Percentiles rank a stretch among this genome's conserved stretches.
These are phyloP conservation scores for Drosophila bifasciata DNA, from an alignment of 1,140 invertebrate genomes.

Conservation along the genomic window DNA sequence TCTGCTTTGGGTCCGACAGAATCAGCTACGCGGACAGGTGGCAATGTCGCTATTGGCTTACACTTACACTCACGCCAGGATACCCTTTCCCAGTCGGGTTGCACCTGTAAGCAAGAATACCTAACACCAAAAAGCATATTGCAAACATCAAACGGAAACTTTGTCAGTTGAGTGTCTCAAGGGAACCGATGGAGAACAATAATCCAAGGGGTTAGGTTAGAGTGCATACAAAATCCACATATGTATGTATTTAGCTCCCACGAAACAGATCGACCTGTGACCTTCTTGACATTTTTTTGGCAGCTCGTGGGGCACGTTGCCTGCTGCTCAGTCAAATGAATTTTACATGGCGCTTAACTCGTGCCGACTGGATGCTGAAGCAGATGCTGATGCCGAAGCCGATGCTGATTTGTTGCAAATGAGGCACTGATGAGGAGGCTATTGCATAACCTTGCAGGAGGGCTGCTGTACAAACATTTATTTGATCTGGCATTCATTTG, in stretches of 20 bases:
- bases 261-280: slow-evolving; percentile 16
- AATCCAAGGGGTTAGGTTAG: background rate
- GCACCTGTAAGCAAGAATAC: too few species aligned
- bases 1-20: too few species aligned
- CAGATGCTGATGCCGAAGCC: slow-evolving; percentile 10
- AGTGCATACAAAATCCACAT: background rate
- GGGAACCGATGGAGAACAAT: too few species aligned
- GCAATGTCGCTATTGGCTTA: too few species aligned
- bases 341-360: slow-evolving; percentile 70
- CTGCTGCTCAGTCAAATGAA: slow-evolving; percentile 62
- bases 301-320: slow-evolving; percentile 27
- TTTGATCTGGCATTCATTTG: slow-evolving; percentile 37
- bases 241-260: too few species aligned
- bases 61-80: too few species aligned
- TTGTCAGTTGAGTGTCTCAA: too few species aligned
- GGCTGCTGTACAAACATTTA: slow-evolving; percentile 36
- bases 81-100: too few species aligned
- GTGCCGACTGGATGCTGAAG: slow-evolving; percentile 31
- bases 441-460: slow-evolving; percentile 30
- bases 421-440: slow-evolving; percentile 48
- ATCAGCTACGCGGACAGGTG: slow-evolving; percentile 2
- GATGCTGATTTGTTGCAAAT: slow-evolving; percentile 73
- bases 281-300: slow-evolving; percentile 54
- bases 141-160: too few species aligned
- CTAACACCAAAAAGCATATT: too few species aligned